Base-by-base conservation (phyloP, 2,113 vertebrate species). In the Ageneiosus marmoratus region DNA sequence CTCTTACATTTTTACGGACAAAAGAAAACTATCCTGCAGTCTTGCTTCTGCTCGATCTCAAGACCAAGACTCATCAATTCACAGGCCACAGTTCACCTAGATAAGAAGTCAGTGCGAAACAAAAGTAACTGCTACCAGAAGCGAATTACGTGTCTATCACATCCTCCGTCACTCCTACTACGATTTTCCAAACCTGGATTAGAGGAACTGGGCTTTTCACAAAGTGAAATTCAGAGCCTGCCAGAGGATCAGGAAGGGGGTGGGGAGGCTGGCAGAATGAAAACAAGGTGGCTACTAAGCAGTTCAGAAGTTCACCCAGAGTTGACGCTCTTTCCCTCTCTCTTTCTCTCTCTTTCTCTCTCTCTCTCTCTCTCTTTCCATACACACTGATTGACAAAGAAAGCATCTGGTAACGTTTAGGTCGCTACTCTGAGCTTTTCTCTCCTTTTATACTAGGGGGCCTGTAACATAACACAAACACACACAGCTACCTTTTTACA, bases 401-500 rank as follows among this genome's bases (percentile, higher is more conserved):
- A 87, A 90, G 92, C 94, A 94, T 94, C 93, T 94, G 94, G 92
- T 92, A 94, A 91, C 91, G 89, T 92, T 94, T 94, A 94, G 89
- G 89, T 89, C 80, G 86, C 89, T 91, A 93, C 92, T 92, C 90
- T 89, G 90, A 91, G 89, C 91, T 89, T 89, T 91, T 92, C 90
- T 87, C 80, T 83, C 80, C 86, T 91, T 89, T 89, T 90, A 88
- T 91, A 92, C 83, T 88, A 87, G 79, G 86, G 84, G 90, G 87
- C 87, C 88, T 87, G 89, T 91, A 93, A 91, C 90, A 92, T 93
- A 93, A 92, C 89, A 93, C 92, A 92, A 92, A 93, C 92, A 92
- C 85, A 92, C 85, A 87, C 81, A 82, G 86, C 90, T 93, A 92
- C 90, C 89, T 89, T 91, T 93, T 94, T 91, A 92, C 91, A 91